These are phyloP conservation scores for Drosophila meridionalis DNA, from an alignment of 2,888 invertebrate genomes.

Conservation along the genomic window DNA sequence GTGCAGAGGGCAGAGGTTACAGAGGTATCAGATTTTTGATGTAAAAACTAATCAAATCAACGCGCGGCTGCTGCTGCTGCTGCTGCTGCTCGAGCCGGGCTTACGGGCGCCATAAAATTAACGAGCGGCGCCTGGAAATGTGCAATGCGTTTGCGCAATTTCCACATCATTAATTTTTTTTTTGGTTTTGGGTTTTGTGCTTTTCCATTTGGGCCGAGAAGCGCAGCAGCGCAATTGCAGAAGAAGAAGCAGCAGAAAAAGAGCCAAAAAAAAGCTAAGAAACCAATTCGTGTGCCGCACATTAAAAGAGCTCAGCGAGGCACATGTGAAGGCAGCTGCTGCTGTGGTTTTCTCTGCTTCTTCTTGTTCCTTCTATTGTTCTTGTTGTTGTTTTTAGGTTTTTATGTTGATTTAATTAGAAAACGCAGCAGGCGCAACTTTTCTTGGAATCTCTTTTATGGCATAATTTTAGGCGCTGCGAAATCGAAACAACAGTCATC, in stretches of 20 bases:
- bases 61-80: constrained; percentile 15
- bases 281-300: constrained; percentile 25
- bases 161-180: constrained; percentile 78
- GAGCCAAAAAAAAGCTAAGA: neutral
- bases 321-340: constrained; percentile 44
- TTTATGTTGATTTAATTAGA: constrained; percentile 81
- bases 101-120: constrained; percentile 46
- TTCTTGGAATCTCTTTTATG: constrained; percentile 59
- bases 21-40: constrained; percentile 39
- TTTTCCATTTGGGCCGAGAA: constrained; percentile 18
- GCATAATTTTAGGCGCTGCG: constrained; percentile 71
- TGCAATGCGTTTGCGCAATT: constrained; percentile 65
- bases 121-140: constrained; percentile 45
- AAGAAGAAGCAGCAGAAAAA: neutral
- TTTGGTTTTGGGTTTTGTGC: constrained; percentile 16
- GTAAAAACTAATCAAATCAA: constrained; percentile 59
- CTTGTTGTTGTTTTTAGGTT: constrained; percentile 32
- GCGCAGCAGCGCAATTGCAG: constrained; percentile 43
- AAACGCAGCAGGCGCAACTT: constrained; percentile 51
- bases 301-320: constrained; percentile 49
- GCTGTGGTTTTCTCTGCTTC: constrained; percentile 2
- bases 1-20: neutral
- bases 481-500: constrained; percentile 34
- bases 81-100: neutral
- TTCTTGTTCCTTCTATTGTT: neutral